Base-by-base conservation (phyloP, 1,140 invertebrate species). In the Eueides isabella region DNA sequence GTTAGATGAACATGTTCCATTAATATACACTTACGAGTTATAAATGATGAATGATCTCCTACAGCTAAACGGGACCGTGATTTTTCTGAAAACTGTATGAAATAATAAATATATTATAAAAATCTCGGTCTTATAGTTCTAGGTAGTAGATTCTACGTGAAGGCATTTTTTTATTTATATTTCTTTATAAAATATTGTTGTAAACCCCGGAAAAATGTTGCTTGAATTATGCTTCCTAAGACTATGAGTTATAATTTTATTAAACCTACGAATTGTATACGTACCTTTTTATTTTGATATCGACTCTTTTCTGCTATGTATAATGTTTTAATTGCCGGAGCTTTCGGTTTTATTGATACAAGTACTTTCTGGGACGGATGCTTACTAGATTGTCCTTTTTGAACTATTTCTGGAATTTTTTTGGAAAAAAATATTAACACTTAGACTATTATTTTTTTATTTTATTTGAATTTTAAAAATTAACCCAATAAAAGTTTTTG, bases 1-100 rank as follows among this genome's bases (percentile, higher is more conserved):
- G 16, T 38, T 38, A 38, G 0, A 44, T 44, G n/a, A 19, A 9
- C 0, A 6, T 19, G 16, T 44, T 19, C 5, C n/a, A 44, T 44
- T 19, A 55, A 55, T n/a, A 29, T 30, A 66, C 30, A 82, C 87
- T 87, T 85, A 92, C 89, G 77, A 7, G 81, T 84, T 38, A 80
- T 84, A 66, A 88, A 87, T n/a, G 86, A 89, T 11, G 85, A 85
- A 77, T 90, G 84, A 71, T 92, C 89, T 71, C 87, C 88, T 38
- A 90, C 85, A 64, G 83, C 87, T 26, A 91, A 82, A 38, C 84
- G 75, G 33, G 89, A 90, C 2, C 83, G 80, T 33, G 85, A 87
- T 81, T 78, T 86, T 61, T 84, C 78, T 23, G 84, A 83, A 55
- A 55, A 55, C 48, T 55, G 23, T 23, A 23, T n/a, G 48, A 55